A percentile compares a stretch with the other conserved stretches of the same genome.
Conservation (phyloP, 2,113 vertebrate genomes). For the Labeo rohita region DNA sequence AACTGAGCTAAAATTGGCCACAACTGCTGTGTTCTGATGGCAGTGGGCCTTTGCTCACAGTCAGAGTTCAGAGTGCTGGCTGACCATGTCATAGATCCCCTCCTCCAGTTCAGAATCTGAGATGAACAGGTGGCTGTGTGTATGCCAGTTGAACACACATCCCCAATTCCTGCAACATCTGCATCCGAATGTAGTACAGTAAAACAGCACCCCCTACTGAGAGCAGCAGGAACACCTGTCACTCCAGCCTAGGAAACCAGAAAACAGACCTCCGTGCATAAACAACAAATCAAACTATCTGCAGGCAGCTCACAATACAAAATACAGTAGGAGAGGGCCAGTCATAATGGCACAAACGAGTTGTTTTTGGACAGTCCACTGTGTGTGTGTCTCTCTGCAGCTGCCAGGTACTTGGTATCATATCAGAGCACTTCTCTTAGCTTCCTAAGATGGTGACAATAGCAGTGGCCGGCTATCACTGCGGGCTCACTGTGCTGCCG, state of each 20-base stretch:
- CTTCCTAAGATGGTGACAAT: neutral
- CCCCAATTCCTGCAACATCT: neutral
- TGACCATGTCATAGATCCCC: neutral
- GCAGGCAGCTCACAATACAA: neutral
- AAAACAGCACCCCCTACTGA: constrained; percentile 41
- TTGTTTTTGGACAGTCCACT: neutral
- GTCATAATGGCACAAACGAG: neutral
- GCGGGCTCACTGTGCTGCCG: neutral
- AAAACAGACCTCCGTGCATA: neutral
- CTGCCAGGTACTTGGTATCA: constrained; percentile 7
- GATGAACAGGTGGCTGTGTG: constrained; percentile 31
- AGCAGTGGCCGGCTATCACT: constrained; percentile 2
- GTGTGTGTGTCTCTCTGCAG: neutral
- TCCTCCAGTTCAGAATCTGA: constrained; percentile 14
- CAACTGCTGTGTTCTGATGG: neutral
- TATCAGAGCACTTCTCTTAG: neutral
- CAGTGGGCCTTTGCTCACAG: neutral
- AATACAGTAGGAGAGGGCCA: neutral
- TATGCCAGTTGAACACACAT: neutral
- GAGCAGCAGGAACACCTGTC: neutral
- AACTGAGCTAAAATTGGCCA: neutral
- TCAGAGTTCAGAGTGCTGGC: constrained; percentile 12
- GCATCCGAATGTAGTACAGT: neutral
- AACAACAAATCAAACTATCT: neutral
- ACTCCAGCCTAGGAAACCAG: neutral